Evolutionary conservation across 2,797 vertebrate species (phyloP).

Genomic region (Notolabrus celidotus): DNA sequence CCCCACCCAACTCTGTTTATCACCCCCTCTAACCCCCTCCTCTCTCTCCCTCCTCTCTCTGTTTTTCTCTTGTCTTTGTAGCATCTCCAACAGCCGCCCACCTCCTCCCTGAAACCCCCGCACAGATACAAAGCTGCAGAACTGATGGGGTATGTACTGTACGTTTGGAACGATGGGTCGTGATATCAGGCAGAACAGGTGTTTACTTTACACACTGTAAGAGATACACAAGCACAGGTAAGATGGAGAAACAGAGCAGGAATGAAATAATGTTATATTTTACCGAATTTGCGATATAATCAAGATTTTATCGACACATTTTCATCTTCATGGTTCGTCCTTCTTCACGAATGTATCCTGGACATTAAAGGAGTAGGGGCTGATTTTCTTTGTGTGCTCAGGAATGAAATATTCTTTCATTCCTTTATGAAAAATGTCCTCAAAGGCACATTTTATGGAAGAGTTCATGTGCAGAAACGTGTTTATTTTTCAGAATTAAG

Average conservation of each 20-base stretch:
- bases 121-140: constrained; percentile 53
- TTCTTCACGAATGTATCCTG: too few species aligned
- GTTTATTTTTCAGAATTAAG: too few species aligned
- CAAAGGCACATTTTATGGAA: too few species aligned
- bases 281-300: too few species aligned
- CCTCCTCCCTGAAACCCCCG: constrained; percentile 50
- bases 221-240: constrained; percentile 4
- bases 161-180: constrained; percentile 37
- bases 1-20: constrained; percentile 81
- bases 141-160: constrained; percentile 59
- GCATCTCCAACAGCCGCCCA: constrained; percentile 72
- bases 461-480: too few species aligned
- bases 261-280: too few species aligned
- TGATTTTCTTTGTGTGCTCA: too few species aligned
- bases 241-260: constrained; percentile 20
- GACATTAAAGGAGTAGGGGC: too few species aligned
- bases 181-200: constrained; percentile 45
- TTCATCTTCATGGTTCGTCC: too few species aligned
- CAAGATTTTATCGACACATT: too few species aligned
- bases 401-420: too few species aligned
- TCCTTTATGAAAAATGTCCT: too few species aligned
- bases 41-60: constrained; percentile 44
- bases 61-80: constrained; percentile 74
- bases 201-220: background rate
- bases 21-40: constrained; percentile 64